phyloP scores from a whole-genome alignment of 1,140 invertebrate genomes.

The Aricia agestis region DNA sequence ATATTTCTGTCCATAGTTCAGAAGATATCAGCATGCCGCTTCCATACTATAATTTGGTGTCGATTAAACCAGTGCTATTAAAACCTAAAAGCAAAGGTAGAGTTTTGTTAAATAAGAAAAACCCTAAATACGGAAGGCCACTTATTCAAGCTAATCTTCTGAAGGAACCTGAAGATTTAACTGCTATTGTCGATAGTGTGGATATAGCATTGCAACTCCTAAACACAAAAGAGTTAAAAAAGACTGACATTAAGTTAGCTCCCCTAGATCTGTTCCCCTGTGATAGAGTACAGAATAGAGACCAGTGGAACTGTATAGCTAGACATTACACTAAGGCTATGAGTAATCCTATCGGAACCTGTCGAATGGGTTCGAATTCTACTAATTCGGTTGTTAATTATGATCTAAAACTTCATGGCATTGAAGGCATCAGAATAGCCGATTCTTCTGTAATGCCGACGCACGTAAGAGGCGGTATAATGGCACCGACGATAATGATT shows the following conservation, averaged over 20 bases:
- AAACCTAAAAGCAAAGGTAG: slow-evolving; percentile 87
- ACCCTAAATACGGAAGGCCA: slow-evolving; percentile 90
- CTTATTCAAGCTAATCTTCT: slow-evolving; percentile 95
- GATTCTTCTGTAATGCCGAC: slow-evolving; percentile 75
- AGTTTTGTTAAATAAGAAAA: slow-evolving; percentile 85
- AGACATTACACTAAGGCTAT: slow-evolving; percentile 82
- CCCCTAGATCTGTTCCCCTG: slow-evolving; percentile 66
- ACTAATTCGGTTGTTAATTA: slow-evolving; percentile 77
- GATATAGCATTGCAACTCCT: slow-evolving; percentile 79
- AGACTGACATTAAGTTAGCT: slow-evolving; percentile 61
- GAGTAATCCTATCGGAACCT: slow-evolving; percentile 76
- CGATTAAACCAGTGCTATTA: slow-evolving; percentile 87
- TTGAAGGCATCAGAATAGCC: slow-evolving; percentile 69
- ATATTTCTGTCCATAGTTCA: slow-evolving; percentile 55
- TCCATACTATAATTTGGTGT: slow-evolving; percentile 67
- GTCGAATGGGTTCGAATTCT: slow-evolving; percentile 77
- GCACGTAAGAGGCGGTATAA: slow-evolving; percentile 70
- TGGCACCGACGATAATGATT: slow-evolving; percentile 75
- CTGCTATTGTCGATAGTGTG: slow-evolving; percentile 87
- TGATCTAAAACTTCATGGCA: slow-evolving; percentile 66
- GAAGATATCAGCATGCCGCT: slow-evolving; percentile 61
- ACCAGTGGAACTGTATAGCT: slow-evolving; percentile 82
- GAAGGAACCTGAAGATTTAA: slow-evolving; percentile 86
- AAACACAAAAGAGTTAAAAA: slow-evolving; percentile 65
- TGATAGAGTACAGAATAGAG: slow-evolving; percentile 62